phyloP scores from a whole-genome alignment of 1,140 invertebrate species.

The Nebria ingens region DNA sequence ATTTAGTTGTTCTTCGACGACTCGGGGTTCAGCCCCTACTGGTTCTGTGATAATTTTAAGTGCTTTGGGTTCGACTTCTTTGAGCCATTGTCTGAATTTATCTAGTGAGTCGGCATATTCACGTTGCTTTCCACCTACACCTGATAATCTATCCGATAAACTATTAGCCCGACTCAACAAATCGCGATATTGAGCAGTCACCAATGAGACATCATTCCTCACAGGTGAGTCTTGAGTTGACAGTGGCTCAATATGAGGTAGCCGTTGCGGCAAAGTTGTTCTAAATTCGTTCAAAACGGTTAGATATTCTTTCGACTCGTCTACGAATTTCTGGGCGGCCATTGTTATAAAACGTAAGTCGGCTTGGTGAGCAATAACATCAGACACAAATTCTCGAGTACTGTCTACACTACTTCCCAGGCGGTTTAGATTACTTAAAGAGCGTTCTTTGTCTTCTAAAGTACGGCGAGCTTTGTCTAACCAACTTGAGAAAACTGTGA shows the following conservation, averaged over 20 bases:
- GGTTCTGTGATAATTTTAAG: slow-evolving; percentile 67
- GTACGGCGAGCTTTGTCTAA: slow-evolving; percentile 65
- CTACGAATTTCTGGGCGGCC: slow-evolving; percentile 88
- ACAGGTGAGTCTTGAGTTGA: slow-evolving; percentile 57
- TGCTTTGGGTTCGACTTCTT: slow-evolving; percentile 67
- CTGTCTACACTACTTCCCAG: slow-evolving; percentile 60
- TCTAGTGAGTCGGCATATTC: slow-evolving; percentile 77
- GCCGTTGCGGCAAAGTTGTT: slow-evolving; percentile 64
- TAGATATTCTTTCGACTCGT: slow-evolving; percentile 85
- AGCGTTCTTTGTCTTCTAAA: slow-evolving; percentile 78
- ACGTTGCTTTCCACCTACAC: slow-evolving; percentile 63
- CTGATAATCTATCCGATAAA: slow-evolving; percentile 65
- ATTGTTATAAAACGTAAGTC: slow-evolving; percentile 90
- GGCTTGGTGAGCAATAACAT: slow-evolving; percentile 89
- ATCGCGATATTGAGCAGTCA: slow-evolving; percentile 63
- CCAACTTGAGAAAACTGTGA: slow-evolving; percentile 76
- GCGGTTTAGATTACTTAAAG: slow-evolving; percentile 65
- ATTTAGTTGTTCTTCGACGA: slow-evolving; percentile 77
- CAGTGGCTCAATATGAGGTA: slow-evolving; percentile 62
- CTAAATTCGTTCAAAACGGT: slow-evolving; percentile 74
- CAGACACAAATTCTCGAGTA: slow-evolving; percentile 79
- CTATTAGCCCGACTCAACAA: slow-evolving; percentile 69
- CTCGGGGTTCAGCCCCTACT: slow-evolving; percentile 73
- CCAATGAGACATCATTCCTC: slow-evolving; percentile 57
- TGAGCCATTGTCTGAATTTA: slow-evolving; percentile 72